A percentile compares a stretch with the other conserved stretches of the same genome.
Evolutionary conservation across 1,140 invertebrate genomes (phyloP).

Genomic region (Platyscapa corneri): DNA sequence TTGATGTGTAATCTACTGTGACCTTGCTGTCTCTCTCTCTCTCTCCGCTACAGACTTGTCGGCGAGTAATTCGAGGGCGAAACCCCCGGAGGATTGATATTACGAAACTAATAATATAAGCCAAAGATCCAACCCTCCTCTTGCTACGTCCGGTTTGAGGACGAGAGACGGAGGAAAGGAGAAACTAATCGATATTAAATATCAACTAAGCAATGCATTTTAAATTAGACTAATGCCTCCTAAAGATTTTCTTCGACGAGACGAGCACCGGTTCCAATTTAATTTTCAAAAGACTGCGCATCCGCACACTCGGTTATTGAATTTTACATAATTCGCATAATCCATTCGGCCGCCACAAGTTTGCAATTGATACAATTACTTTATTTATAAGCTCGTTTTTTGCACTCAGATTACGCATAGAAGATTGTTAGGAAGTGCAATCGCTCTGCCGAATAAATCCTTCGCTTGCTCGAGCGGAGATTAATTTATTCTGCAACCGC

Average conservation of each 20-base stretch:
- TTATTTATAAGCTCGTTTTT: neutral
- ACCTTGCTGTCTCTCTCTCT: slow-evolving; percentile 38
- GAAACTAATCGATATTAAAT: slow-evolving; percentile 46
- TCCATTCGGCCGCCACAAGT: no score
- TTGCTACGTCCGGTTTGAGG: neutral
- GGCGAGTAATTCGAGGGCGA: slow-evolving; percentile 35
- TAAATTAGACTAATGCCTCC: neutral
- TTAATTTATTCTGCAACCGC: neutral
- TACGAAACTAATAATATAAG: slow-evolving; percentile 34
- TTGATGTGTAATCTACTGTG: slow-evolving; percentile 39
- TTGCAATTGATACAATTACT: neutral
- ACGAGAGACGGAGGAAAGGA: no score
- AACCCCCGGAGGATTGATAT: slow-evolving; percentile 42
- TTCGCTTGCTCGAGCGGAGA: neutral
- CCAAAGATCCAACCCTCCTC: neutral
- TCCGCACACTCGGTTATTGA: neutral
- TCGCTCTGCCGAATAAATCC: neutral
- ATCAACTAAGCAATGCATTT: slow-evolving; percentile 21
- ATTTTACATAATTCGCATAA: neutral
- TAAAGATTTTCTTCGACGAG: neutral
- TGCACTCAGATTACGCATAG: neutral
- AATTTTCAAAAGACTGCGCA: neutral
- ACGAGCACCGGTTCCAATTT: neutral
- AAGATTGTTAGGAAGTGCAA: neutral
- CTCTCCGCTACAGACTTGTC: slow-evolving; percentile 47